Base-by-base conservation (phyloP, 92 coral and sea anemone species). In the Desmophyllum pertusum region DNA sequence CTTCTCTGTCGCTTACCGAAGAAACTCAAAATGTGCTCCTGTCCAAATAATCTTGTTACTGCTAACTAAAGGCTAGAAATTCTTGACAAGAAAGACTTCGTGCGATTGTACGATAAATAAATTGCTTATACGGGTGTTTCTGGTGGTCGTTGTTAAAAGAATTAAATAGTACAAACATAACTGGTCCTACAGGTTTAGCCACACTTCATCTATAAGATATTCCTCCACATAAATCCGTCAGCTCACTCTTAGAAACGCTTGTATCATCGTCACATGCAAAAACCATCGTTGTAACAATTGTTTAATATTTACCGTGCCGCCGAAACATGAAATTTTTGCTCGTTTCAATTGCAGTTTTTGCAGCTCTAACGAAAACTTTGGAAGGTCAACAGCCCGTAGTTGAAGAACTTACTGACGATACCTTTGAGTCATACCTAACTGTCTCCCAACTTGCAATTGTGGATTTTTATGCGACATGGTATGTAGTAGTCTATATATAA, bases 391-490 rank as follows among this genome's bases (percentile, higher is more conserved):
- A 39, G 7, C 0, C 29, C 5, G 10, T 38, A 6, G 45, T 82
- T 3, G 33, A 21, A 6, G 79, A 82, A 21, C 79, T 82, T 3
- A 82, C 86, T 0, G 59, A 53, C 39, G 75, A 45, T 5, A 78
- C 75, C 23, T 84, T 88, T 42, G 73, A 83, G 1, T 42, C 37
- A 6, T 75, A 77, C 29, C 76, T 88, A 3, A 30, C 67, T 6
- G 77, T 52, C 2, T 70, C 88, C 0, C 50, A 83, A 5, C 72
- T 69, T 13, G 77, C 84, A 17, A 77, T 83, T 5, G 91, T 88
- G 72, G 91, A 88, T 33, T 88, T 88, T 42, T 88, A 29, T 66
- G 91, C 91, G 3, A 75, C 84, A 2, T 83, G 91, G 91, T 88
- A 77, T 38, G 91, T 71, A n/a, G 67, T 62, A n/a, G 14, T 62